Percentiles rank a stretch among this genome's conserved stretches.
phyloP scores from a whole-genome alignment of 2,888 invertebrate species.

The Sinhomidia bicolor region DNA sequence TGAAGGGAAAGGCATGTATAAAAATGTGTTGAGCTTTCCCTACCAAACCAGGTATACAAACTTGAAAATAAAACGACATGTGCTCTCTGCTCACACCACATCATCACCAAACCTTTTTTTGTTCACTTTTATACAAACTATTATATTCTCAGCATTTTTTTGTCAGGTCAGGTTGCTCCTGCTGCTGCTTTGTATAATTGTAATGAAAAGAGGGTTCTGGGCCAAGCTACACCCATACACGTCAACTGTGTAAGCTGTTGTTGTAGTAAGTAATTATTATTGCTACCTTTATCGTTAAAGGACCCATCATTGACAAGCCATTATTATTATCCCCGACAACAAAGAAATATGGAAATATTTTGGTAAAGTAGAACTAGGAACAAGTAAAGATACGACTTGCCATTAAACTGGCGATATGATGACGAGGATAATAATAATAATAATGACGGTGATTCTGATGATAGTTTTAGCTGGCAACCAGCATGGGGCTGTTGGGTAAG shows the following conservation, averaged over 20 bases:
- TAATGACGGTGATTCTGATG: constrained; percentile 11
- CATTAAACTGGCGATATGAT: not conserved
- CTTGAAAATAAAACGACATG: constrained; percentile 16
- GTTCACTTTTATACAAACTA: not conserved
- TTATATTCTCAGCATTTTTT: not conserved
- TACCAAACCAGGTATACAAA: no score
- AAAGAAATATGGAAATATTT: constrained; percentile 35
- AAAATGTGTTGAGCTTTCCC: constrained; percentile 3
- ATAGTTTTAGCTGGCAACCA: constrained; percentile 19
- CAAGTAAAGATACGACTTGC: not conserved
- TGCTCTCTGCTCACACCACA: not conserved
- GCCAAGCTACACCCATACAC: constrained; percentile 30
- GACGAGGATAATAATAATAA: not conserved
- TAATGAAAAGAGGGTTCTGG: not conserved
- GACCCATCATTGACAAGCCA: constrained; percentile 49
- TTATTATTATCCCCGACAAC: constrained; percentile 30
- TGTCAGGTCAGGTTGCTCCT: not conserved
- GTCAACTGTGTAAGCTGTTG: constrained; percentile 34
- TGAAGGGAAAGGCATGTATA: not conserved
- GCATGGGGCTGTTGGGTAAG: constrained; percentile 33
- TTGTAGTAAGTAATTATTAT: constrained; percentile 45
- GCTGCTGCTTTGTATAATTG: not conserved
- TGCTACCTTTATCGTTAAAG: constrained; percentile 49
- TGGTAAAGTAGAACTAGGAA: not conserved
- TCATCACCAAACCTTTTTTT: not conserved